phyloP scores from a whole-genome alignment of 2,113 vertebrate species.

The Monopterus albus region DNA sequence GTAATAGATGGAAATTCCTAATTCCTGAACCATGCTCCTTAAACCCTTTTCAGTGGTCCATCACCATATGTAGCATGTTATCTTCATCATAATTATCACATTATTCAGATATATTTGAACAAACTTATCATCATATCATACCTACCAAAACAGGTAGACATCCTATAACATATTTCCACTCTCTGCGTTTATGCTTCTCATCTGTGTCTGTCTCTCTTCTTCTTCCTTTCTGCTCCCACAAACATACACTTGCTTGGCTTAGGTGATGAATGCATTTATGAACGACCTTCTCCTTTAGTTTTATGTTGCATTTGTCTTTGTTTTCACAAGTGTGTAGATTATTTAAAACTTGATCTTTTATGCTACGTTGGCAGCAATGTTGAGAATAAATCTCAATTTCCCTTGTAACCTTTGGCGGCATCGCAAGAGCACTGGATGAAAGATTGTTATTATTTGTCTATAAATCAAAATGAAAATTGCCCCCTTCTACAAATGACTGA shows the following conservation, averaged over 20 bases:
- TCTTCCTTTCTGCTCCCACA: neutral
- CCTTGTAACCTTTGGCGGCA: constrained; percentile 76
- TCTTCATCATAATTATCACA: too few relatives aligned
- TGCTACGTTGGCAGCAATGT: constrained; percentile 45
- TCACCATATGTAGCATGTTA: too few relatives aligned
- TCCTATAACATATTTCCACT: neutral
- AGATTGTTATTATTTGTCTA: constrained; percentile 82
- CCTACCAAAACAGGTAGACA: too few relatives aligned
- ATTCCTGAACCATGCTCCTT: too few relatives aligned
- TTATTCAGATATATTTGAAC: too few relatives aligned
- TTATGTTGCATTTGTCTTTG: constrained; percentile 68
- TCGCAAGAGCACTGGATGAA: constrained; percentile 79
- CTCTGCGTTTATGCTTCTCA: neutral
- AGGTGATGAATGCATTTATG: constrained; percentile 52
- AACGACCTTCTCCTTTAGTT: constrained; percentile 64
- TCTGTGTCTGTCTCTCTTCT: constrained; percentile 1
- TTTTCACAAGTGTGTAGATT: constrained; percentile 69
- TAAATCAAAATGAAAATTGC: constrained; percentile 86
- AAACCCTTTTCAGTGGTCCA: too few relatives aligned
- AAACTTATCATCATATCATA: too few relatives aligned
- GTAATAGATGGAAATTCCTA: too few relatives aligned
- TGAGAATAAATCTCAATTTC: constrained; percentile 76
- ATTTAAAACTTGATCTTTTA: constrained; percentile 73
- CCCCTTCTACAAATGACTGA: constrained; percentile 80
- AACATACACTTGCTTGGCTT: constrained; percentile 24